Evolutionary conservation across 2,888 invertebrate genomes (phyloP).

Genomic region (Tipula unca): DNA sequence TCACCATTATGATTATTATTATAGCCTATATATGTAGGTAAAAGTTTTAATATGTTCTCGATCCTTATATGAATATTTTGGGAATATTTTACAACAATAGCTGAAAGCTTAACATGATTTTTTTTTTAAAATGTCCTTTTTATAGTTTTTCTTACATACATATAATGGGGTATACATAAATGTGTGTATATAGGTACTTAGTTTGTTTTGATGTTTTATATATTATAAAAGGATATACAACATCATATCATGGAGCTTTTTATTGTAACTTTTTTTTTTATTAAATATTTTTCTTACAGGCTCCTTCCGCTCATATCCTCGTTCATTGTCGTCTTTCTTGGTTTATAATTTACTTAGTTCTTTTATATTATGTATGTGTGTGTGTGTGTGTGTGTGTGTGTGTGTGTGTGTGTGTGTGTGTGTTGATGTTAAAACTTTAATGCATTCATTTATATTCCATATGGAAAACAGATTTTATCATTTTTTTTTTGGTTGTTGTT

Average conservation of each 20-base stretch:
- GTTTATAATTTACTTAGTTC: background rate
- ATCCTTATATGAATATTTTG: too few species aligned
- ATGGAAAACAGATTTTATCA: slow-evolving; percentile 8
- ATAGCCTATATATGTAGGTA: too few species aligned
- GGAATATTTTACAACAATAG: too few species aligned
- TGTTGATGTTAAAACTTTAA: background rate
- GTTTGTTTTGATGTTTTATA: background rate
- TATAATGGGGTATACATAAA: too few species aligned
- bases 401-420: background rate
- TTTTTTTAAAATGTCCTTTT: background rate
- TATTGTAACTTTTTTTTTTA: background rate
- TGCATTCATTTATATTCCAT: slow-evolving; percentile 14
- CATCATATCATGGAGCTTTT: background rate
- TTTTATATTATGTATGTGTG: background rate
- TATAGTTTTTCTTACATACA: background rate
- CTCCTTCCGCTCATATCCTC: background rate
- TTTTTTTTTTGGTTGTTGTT: background rate
- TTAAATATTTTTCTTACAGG: background rate
- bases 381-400: background rate
- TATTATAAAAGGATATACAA: background rate
- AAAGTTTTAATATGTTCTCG: too few species aligned
- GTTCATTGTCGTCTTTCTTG: background rate
- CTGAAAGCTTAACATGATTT: too few species aligned
- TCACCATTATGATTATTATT: too few species aligned
- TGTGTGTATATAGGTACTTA: too few species aligned